A percentile compares a stretch with the other conserved stretches of the same genome.
phyloP scores from a whole-genome alignment of 2,113 vertebrate genomes.

The Actenoides hombroni region DNA sequence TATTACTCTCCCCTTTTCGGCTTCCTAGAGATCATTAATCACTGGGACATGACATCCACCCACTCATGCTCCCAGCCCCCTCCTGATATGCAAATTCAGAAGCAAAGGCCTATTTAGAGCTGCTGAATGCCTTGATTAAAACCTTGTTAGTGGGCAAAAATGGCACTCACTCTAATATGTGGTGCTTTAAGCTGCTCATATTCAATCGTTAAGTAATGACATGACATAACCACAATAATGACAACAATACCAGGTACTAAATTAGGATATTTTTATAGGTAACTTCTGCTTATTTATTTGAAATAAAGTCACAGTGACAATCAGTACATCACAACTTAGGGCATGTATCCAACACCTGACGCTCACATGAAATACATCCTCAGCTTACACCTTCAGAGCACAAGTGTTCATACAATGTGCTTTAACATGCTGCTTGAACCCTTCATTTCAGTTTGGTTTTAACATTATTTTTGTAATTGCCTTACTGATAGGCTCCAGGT shows the following conservation, averaged over 20 bases:
- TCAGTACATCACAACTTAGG: neutral
- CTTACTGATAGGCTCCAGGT: neutral
- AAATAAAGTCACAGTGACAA: neutral
- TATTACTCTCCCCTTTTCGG: slow-evolving; percentile 73
- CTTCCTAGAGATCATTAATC: slow-evolving; percentile 85
- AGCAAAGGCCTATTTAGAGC: slow-evolving; percentile 67
- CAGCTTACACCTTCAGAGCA: neutral
- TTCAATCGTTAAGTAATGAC: neutral
- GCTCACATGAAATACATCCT: neutral
- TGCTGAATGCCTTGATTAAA: slow-evolving; percentile 69
- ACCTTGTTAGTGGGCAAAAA: slow-evolving; percentile 58
- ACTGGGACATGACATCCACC: slow-evolving; percentile 81
- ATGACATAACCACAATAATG: neutral
- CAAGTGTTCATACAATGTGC: neutral
- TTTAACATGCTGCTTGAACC: neutral
- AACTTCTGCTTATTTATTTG: neutral
- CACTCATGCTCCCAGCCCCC: slow-evolving; percentile 78
- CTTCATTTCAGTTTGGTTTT: neutral
- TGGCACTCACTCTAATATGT: neutral
- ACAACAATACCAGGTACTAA: neutral
- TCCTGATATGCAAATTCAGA: slow-evolving; percentile 77
- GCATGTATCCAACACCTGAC: neutral
- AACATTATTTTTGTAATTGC: neutral
- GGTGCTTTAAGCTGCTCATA: slow-evolving; percentile 11
- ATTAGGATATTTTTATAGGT: neutral